Evolutionary conservation across 2,113 vertebrate species (phyloP), one percentile per base, ranked within the genome.

Genomic region (Xyliphius kryptos): DNA sequence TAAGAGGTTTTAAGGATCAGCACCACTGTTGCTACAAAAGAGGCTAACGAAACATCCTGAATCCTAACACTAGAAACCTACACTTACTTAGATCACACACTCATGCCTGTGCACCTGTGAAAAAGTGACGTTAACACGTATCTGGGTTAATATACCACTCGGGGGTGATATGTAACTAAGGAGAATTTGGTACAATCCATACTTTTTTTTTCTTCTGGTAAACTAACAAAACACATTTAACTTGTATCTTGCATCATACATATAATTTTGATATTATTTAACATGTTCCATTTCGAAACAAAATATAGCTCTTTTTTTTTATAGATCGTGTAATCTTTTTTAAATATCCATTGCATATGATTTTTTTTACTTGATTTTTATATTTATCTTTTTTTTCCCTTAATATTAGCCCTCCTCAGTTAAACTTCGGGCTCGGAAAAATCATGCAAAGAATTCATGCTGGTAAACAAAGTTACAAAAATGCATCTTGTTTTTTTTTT

Each of bases 381-480:
- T 48, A 75, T 81, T 79, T 79, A 76, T 85, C 76, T 69, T 71
- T 53, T 83, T 83, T 85, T 46, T 66, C 66, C 9, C 19, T 73
- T 82, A 81, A 81, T 83, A 82, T 79, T 83, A 84, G 83, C 82
- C 85, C 83, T 81, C 80, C 85, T 78, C 75, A 85, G 76, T 85
- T 85, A 73, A 85, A 80, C 83, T 83, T 85, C 86, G 87, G 85
- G 83, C 79, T 87, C 82, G 85, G 84, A 83, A 84, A 86, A 87
- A 82, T 87, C 87, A 89, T 89, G 87, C 87, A 87, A 85, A 85
- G 79, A 77, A 85, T 74, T 88, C 87, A 88, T 88, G 87, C 87
- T 87, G 87, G 87, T 88, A 87, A 85, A 86, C 85, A 87, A 88
- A 85, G 81, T 84, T 86, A 86, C 81, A 89, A 89, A 87, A 87